Evolutionary conservation across 2,888 invertebrate species (phyloP), one percentile per base, ranked within the genome.

Genomic region (Deladenus siricidicola): DNA sequence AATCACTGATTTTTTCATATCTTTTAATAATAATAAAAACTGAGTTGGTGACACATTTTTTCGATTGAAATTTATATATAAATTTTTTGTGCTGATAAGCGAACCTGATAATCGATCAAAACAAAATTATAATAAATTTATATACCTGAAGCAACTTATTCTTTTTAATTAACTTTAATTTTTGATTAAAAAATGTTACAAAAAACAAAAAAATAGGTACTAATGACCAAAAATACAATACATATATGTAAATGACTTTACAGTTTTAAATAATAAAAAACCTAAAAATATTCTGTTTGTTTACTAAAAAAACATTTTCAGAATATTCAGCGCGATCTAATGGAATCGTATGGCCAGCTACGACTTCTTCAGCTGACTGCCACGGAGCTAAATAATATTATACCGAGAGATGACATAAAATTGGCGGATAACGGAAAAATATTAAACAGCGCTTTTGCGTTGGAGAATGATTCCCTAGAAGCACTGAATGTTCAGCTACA

Each of bases 321-420:
- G 62, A 62, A 69, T 8, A 70, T 72, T 0, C 62, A 71, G 39
- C 63, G 64, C 23, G 72, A 71, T 42, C 62, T 74, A 2, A 63
- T 69, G 23, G 73, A 73, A 49, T 47, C 71, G 8, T 70, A 70
- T 52, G 47, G 66, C 10, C 67, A 68, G 23, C 65, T 74, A 8
- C 60, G 65, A 4, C 60, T 68, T 3, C 49, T 74, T n/a, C 66
- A 68, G 0, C 63, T 67, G n/a, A 58, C 71, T 43, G 66, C 72
- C 0, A 66, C 65, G 1, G 69, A 70, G 4, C 65, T 72, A 26
- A 72, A 72, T 60, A 54, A 61, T 19, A 47, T 59, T 4, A 53
- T 74, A 8, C 74, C 74, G 2, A n/a, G n/a, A n/a, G n/a, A n/a
- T n/a, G n/a, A n/a, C n/a, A n/a, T n/a, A n/a, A n/a, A n/a, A n/a